These are phyloP conservation scores for Holocentrus rufus DNA, from an alignment of 2,797 vertebrate genomes.

Conservation along the genomic window DNA sequence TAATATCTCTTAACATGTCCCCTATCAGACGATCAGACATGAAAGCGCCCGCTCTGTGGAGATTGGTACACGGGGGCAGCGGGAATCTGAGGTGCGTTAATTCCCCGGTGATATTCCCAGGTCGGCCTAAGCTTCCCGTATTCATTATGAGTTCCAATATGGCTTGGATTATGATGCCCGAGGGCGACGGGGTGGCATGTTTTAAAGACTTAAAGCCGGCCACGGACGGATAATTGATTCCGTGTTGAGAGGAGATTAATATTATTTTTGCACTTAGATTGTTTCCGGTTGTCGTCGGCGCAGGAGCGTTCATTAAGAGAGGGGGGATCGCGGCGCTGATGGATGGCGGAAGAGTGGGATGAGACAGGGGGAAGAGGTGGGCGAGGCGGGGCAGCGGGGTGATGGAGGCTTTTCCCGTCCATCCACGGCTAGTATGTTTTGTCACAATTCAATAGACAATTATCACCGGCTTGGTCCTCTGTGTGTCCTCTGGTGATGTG, in stretches of 20 bases:
- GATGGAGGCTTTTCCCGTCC: slow-evolving; percentile 62
- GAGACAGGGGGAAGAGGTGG: neutral
- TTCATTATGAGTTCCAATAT: slow-evolving; percentile 43
- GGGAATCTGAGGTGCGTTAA: slow-evolving; percentile 41
- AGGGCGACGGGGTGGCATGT: slow-evolving; percentile 39
- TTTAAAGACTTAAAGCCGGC: slow-evolving; percentile 53
- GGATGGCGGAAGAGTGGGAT: slow-evolving; percentile 14
- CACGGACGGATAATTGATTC: slow-evolving; percentile 64
- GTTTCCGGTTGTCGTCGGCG: slow-evolving; percentile 35
- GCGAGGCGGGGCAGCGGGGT: slow-evolving; percentile 21
- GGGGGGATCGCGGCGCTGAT: slow-evolving; percentile 17
- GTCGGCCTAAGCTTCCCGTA: slow-evolving; percentile 50
- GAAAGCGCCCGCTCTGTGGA: slow-evolving; percentile 14
- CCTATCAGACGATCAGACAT: slow-evolving; percentile 26
- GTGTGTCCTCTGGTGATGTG: slow-evolving; percentile 49
- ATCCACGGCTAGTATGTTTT: slow-evolving; percentile 52
- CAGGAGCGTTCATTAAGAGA: slow-evolving; percentile 14
- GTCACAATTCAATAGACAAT: slow-evolving; percentile 66
- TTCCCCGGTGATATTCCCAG: slow-evolving; percentile 50
- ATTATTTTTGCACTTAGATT: slow-evolving; percentile 56
- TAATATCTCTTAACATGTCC: slow-evolving; percentile 40
- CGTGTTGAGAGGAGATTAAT: slow-evolving; percentile 49
- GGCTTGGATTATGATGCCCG: slow-evolving; percentile 30
- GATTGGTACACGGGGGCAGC: slow-evolving; percentile 29
- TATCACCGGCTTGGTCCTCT: slow-evolving; percentile 48